Percentiles rank a stretch among this genome's conserved stretches.
Conservation (phyloP, 2,113 vertebrate genomes). For the Ptilorrhoa leucosticta region DNA sequence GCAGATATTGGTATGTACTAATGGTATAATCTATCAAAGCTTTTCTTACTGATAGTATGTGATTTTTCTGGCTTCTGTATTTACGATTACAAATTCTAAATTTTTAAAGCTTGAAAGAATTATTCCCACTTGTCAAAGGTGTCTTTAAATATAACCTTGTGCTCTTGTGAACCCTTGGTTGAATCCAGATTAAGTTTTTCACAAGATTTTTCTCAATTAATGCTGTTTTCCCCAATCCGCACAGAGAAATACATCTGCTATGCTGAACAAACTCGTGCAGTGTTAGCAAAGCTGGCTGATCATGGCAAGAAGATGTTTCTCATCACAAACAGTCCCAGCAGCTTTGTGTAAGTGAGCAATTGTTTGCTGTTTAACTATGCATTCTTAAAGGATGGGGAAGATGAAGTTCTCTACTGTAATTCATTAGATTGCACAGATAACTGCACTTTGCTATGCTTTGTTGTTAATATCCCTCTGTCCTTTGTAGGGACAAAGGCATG, state of each 20-base stretch:
- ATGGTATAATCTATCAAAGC: background rate
- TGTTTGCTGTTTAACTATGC: background rate
- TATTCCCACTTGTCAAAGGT: background rate
- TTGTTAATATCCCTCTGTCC: background rate
- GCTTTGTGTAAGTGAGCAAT: slow-evolving; percentile 91
- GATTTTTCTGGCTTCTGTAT: background rate
- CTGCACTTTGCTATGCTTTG: background rate
- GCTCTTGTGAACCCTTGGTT: background rate
- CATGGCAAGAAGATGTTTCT: slow-evolving; percentile 98
- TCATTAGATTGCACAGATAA: background rate
- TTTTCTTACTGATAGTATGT: background rate
- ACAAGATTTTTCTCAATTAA: background rate
- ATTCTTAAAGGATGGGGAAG: background rate
- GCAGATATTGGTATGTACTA: slow-evolving; percentile 87
- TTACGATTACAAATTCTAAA: background rate
- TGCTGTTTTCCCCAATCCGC: background rate
- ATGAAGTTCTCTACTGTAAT: background rate
- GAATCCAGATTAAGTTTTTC: background rate
- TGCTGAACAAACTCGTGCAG: slow-evolving; percentile 89
- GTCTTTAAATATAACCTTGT: background rate
- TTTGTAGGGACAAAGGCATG: slow-evolving; percentile 91
- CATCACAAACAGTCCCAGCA: slow-evolving; percentile 96
- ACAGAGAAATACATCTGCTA: slow-evolving; percentile 95
- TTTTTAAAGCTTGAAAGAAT: background rate
- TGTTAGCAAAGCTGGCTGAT: slow-evolving; percentile 89